Conservation (phyloP, 2,113 vertebrate species). For the Aspiorhynchus laticeps region DNA sequence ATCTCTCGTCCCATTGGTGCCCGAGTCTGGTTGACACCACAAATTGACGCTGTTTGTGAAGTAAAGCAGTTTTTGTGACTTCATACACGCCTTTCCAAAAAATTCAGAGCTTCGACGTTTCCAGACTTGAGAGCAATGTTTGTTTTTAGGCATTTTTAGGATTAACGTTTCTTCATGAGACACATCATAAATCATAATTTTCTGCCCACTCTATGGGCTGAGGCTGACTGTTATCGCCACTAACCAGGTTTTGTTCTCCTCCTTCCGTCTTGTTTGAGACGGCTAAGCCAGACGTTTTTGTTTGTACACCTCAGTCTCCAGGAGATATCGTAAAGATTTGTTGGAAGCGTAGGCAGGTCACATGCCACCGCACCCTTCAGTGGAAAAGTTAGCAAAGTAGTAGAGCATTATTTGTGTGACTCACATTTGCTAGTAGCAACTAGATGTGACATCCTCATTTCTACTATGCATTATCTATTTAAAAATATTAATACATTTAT, state of each 20-base stretch:
- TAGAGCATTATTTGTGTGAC: background rate
- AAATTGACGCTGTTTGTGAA: background rate
- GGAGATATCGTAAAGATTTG: conserved; percentile 27
- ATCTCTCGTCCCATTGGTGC: conserved; percentile 8
- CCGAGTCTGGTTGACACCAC: background rate
- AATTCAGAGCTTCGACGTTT: background rate
- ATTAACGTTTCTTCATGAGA: conserved; percentile 48
- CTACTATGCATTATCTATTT: background rate
- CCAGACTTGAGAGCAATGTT: background rate
- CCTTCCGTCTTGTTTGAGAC: conserved; percentile 52
- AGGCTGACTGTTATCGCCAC: conserved; percentile 64
- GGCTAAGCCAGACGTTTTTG: conserved; percentile 46
- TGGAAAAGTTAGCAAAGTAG: background rate
- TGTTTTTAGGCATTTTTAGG: background rate
- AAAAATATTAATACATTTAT: background rate
- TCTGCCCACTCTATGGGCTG: conserved; percentile 63
- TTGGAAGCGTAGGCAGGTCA: background rate
- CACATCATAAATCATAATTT: conserved; percentile 57
- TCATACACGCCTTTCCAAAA: background rate
- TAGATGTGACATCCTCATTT: background rate
- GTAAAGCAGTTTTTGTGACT: conserved; percentile 4
- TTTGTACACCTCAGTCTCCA: conserved; percentile 61
- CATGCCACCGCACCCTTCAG: background rate
- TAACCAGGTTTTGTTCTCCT: conserved; percentile 60
- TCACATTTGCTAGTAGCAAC: background rate